Evolutionary conservation across 53 echinoderm and acorn worm species (phyloP), one percentile per base, ranked within the genome.

Genomic region (Crossaster papposus): DNA sequence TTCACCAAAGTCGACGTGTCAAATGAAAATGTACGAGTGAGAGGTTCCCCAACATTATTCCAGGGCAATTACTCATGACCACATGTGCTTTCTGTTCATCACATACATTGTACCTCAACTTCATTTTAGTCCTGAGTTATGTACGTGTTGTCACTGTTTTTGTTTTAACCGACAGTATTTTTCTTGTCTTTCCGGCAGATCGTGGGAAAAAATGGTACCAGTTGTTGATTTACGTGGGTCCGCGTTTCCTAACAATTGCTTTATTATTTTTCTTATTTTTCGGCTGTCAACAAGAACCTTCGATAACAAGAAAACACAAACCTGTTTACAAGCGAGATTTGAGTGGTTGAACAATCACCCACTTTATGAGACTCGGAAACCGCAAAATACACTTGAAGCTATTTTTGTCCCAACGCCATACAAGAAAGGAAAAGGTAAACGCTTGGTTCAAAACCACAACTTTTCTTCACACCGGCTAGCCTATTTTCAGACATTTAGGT

Each of bases 341-440:
- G 20, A 36, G 36, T 22, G 15, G 14, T 74, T 13, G 34, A 74
- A 74, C 75, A 74, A 74, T 74, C 35, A 22, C 75, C 36, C 4
- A 74, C 35, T 74, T 74, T 14, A 34, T 71, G 36, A 2, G 20
- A 74, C 58, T 8, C 17, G 14, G 22, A 74, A 74, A 74, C 75
- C 75, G 22, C 75, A 74, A 29, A n/a, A 14, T 33, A 5, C 2
- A 58, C 36, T 20, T 12, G 33, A 14, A 20, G 13, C 36, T 74
- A 74, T 74, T 74, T 74, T 74, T 2, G 75, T 74, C 75, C 36
- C 12, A 20, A 17, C 34, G 36, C 75, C n/a, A n/a, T n/a, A n/a
- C n/a, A n/a, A 8, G 35, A 17, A 74, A 35, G 35, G 75, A 18
- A 74, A 74, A 74, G 75, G n/a, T 35, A 14, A 58, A 74, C 23